Evolutionary conservation across 2,113 vertebrate genomes (phyloP), one percentile per base, ranked within the genome.

Genomic region (Sylvilagus bachmani): DNA sequence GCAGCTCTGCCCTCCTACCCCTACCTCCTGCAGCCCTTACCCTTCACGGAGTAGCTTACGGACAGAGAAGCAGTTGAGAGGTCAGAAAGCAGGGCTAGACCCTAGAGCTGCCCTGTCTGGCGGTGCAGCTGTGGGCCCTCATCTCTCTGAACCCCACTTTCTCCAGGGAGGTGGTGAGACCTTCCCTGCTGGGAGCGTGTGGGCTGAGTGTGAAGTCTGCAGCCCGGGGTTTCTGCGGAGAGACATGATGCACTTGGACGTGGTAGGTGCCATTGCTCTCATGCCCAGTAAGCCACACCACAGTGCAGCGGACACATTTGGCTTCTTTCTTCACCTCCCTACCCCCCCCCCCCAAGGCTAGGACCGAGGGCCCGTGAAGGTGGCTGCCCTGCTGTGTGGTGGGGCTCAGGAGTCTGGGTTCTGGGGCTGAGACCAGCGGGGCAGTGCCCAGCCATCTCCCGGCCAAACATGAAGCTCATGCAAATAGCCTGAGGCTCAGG

Each of bases 241-340:
- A 16, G 31, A 36, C 44, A 19, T 22, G 29, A 0, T 2, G 14
- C 21, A 2, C 2, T 3, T 1, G 17, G 16, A 19, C 6, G 0
- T 14, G 36, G 24, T 70, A 16, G 0, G 53, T 27, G 4, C 7
- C 33, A 62, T 14, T 3, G 6, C 73, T 79, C 5, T 17, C 33
- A 49, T 14, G 62, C 71, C 19, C 66, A 77, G 55, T 4, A 51
- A 49, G 49, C 19, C 22, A 58, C 16, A 38, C 1, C 10, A 12
- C 0, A 0, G 6, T 7, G 64, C 3, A 1, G 25, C 1, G 80
- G 58, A 3, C 17, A 29, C 22, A 6, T 21, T 24, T 53, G 29
- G 19, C 44, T 29, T 44, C 53, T 82, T 27, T n/a, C 33, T 19
- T 53, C 79, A 4, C 38, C 44, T 44, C 2, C 62, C 10, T 53